A percentile compares a stretch with the other conserved stretches of the same genome.
Conservation (phyloP, 2,888 invertebrate genomes). For the Heterodera filipjevi region DNA sequence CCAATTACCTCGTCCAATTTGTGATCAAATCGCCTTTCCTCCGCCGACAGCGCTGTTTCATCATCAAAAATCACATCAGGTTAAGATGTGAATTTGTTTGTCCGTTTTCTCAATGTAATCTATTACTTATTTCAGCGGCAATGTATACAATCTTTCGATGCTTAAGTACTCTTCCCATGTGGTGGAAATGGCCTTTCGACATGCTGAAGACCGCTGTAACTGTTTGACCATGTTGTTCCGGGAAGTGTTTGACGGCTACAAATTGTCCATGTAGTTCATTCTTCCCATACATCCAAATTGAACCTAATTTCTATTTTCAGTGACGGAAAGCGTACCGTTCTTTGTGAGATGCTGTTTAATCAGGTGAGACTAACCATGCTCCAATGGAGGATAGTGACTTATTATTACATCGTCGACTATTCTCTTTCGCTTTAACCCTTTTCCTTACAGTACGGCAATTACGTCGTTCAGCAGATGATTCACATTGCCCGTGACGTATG, state of each 20-base stretch:
- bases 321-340: conserved; percentile 40
- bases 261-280: conserved; percentile 27
- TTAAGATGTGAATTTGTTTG: conserved; percentile 19
- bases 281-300: neutral
- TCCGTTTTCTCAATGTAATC: neutral
- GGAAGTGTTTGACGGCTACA: conserved; percentile 57
- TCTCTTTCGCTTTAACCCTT: neutral
- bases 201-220: conserved; percentile 43
- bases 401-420: neutral
- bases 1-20: conserved; percentile 61
- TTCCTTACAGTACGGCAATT: conserved; percentile 56
- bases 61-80: conserved; percentile 53
- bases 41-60: conserved; percentile 45
- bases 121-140: conserved; percentile 43
- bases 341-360: conserved; percentile 61
- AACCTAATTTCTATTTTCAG: conserved; percentile 20
- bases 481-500: conserved; percentile 42
- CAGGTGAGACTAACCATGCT: conserved; percentile 26
- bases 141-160: conserved; percentile 57
- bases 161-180: conserved; percentile 62
- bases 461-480: conserved; percentile 61
- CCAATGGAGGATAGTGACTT: too few relatives aligned
- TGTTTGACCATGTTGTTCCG: conserved; percentile 51
- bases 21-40: conserved; percentile 46
- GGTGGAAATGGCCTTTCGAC: conserved; percentile 54